Conservation (phyloP, 1,140 invertebrate genomes). For the Ceratosolen solmsi region DNA sequence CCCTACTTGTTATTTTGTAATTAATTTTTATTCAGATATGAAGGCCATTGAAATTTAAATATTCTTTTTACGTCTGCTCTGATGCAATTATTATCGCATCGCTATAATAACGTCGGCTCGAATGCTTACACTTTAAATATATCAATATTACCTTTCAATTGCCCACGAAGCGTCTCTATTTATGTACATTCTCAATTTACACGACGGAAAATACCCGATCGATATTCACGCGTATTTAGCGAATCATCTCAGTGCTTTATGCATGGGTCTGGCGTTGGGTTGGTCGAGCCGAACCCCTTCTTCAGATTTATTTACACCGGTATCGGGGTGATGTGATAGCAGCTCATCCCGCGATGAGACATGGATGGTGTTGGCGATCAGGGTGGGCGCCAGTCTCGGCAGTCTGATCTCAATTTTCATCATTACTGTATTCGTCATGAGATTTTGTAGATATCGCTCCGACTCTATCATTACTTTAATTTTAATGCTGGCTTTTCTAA, state of each 20-base stretch:
- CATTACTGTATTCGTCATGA: too few relatives aligned
- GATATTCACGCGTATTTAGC: constrained; percentile 41
- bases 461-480: constrained; percentile 42
- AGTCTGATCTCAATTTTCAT: too few relatives aligned
- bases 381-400: constrained; percentile 53
- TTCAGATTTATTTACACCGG: constrained; percentile 24
- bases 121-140: too few relatives aligned
- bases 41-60: too few relatives aligned
- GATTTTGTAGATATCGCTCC: too few relatives aligned
- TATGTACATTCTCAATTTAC: constrained; percentile 25
- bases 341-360: constrained; percentile 1
- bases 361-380: constrained; percentile 48
- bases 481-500: too few relatives aligned
- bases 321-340: neutral
- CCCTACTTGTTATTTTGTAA: too few relatives aligned
- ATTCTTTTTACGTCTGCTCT: too few relatives aligned
- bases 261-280: constrained; percentile 50
- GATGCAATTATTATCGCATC: too few relatives aligned
- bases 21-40: too few relatives aligned
- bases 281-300: constrained; percentile 51
- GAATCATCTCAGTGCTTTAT: constrained; percentile 54
- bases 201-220: neutral
- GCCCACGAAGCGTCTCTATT: neutral
- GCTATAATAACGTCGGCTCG: too few relatives aligned
- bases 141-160: too few relatives aligned